Base-by-base conservation (phyloP, 2,797 vertebrate genomes). In the Lepus oiostolus region DNA sequence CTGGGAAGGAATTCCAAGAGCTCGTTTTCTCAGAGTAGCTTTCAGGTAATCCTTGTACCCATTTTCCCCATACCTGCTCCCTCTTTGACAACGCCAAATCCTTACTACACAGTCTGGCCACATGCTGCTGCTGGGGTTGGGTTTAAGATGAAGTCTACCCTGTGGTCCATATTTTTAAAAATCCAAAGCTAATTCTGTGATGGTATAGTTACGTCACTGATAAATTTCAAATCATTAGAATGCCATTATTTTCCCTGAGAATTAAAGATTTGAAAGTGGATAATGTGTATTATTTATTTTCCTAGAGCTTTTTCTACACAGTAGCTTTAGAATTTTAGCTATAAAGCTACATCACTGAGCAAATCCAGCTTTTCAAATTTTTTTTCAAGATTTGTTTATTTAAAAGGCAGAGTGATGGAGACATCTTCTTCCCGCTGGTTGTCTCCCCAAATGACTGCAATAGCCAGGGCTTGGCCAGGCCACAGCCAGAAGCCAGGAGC, bases 211-310 rank as follows among this genome's bases (percentile, higher is more conserved):
- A 3, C 14, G 28, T 81, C 30, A 21, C 65, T 84, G 71, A 76
- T 54, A 76, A 68, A 52, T 26, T 65, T 0, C 10, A 85, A 50
- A 2, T 62, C 82, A 77, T 88, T 67, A 85, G 85, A 92, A 65
- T 87, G 38, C 7, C 35, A 80, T 58, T 58, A 1, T 67, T 76
- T 85, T 58, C n/a, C 28, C 4, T 88, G 47, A 70, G 35, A 93
- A 70, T 92, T 68, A 91, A 87, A 84, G 62, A 88, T 58, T 95
- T 81, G 83, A 76, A 70, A 60, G 65, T 80, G 32, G 68, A 81
- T 52, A 88, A 80, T 88, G 58, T 79, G 30, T 85, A n/a, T 26
- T 87, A 11, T 88, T 94, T 91, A 68, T 71, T 93, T 95, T 72
- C 12, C 68, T 77, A 11, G n/a, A 91, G 81, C 13, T 47, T 74